These are phyloP conservation scores for Notospermus geniculatus DNA, from an alignment of 1,140 invertebrate species.

Conservation along the genomic window DNA sequence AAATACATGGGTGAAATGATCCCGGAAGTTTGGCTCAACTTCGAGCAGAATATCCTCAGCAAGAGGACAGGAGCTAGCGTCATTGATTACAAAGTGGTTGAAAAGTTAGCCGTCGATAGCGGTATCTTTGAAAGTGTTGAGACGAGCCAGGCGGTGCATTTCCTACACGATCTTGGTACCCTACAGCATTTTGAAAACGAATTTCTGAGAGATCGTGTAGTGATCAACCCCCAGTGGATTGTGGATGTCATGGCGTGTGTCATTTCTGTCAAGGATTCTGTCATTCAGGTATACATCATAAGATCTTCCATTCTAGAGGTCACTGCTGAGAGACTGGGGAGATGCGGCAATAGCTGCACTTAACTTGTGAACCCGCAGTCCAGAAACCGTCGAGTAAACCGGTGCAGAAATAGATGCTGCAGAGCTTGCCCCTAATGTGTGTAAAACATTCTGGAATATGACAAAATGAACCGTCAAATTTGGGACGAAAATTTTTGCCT, in stretches of 20 bases:
- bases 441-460: too few relatives aligned
- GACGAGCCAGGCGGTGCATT: slow-evolving; percentile 34
- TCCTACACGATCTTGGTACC: slow-evolving; percentile 32
- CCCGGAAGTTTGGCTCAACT: slow-evolving; percentile 47
- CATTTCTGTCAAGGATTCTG: slow-evolving; percentile 35
- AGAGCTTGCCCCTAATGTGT: too few relatives aligned
- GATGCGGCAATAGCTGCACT: too few relatives aligned
- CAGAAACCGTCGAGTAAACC: too few relatives aligned
- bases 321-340: too few relatives aligned
- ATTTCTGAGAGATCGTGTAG: slow-evolving; percentile 23
- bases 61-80: slow-evolving; percentile 31
- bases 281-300: slow-evolving; percentile 25
- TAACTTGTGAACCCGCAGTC: too few relatives aligned
- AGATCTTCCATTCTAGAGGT: too few relatives aligned
- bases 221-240: slow-evolving; percentile 34
- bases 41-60: slow-evolving; percentile 41
- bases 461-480: too few relatives aligned
- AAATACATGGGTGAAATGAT: slow-evolving; percentile 52
- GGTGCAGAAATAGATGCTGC: too few relatives aligned
- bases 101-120: slow-evolving; percentile 35
- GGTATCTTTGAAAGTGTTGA: slow-evolving; percentile 51
- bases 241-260: slow-evolving; percentile 34
- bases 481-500: too few relatives aligned
- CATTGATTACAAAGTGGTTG: slow-evolving; percentile 36
- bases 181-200: slow-evolving; percentile 30